phyloP scores from a whole-genome alignment of 2,888 invertebrate genomes.

The Buathra laborator region DNA sequence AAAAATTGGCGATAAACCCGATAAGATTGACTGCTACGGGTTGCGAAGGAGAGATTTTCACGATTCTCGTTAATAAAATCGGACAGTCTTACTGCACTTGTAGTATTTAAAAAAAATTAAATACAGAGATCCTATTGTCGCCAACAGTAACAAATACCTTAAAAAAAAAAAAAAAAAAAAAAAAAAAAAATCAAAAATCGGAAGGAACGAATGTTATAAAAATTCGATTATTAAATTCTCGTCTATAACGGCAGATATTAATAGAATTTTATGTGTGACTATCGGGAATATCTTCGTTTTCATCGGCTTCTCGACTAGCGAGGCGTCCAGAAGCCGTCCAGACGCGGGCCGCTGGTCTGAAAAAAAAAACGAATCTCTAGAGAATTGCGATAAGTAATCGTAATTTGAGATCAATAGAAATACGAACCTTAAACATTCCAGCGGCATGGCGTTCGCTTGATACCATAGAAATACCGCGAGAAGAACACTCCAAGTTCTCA shows the following conservation, averaged over 20 bases:
- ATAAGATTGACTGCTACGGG: slow-evolving; percentile 6
- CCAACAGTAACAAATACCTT: slow-evolving; percentile 37
- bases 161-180: slow-evolving; percentile 26
- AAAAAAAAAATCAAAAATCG: background rate
- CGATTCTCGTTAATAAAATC: slow-evolving; percentile 17
- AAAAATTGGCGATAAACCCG: slow-evolving; percentile 22
- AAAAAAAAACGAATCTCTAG: slow-evolving; percentile 33
- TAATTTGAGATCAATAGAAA: slow-evolving; percentile 12
- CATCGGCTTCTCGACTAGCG: slow-evolving; percentile 48
- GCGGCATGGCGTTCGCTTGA: slow-evolving; percentile 88
- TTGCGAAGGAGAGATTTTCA: slow-evolving; percentile 1
- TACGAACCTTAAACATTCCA: slow-evolving; percentile 88
- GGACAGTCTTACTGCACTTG: slow-evolving; percentile 23
- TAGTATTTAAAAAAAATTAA: background rate
- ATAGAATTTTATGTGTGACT: slow-evolving; percentile 37
- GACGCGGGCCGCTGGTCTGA: slow-evolving; percentile 76
- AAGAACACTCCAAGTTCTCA: slow-evolving; percentile 92
- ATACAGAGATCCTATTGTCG: background rate
- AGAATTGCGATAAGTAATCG: slow-evolving; percentile 2
- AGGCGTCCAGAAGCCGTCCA: slow-evolving; percentile 72
- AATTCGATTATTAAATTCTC: slow-evolving; percentile 24
- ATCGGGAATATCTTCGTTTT: slow-evolving; percentile 45
- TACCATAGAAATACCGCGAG: slow-evolving; percentile 90
- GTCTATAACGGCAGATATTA: background rate
- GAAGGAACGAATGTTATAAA: slow-evolving; percentile 19